Conservation (phyloP, 2,113 vertebrate genomes). For the Oriolus oriolus region DNA sequence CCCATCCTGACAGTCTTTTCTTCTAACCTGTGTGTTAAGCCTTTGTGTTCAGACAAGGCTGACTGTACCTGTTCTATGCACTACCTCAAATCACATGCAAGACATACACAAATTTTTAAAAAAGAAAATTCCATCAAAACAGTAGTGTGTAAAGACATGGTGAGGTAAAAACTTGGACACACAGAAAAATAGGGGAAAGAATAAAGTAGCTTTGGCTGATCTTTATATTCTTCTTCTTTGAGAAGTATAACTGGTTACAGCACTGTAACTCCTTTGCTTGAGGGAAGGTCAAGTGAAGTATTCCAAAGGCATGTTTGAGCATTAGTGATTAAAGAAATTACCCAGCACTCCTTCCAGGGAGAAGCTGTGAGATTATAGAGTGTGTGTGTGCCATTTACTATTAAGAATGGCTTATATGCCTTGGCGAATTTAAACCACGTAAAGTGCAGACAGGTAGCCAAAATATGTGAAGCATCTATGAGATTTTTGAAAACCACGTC, state of each 20-base stretch:
- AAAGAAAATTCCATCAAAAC: background rate
- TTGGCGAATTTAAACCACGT: background rate
- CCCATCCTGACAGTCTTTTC: background rate
- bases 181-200: background rate
- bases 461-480: background rate
- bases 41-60: background rate
- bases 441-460: background rate
- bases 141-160: rapidly evolving
- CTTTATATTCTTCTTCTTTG: background rate
- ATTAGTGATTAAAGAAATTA: background rate
- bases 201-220: background rate
- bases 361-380: background rate
- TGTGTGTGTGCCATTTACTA: rapidly evolving
- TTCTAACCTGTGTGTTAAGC: background rate
- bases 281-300: background rate
- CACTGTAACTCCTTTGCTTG: background rate
- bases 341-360: background rate
- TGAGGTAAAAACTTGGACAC: background rate
- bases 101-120: background rate
- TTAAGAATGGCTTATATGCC: background rate
- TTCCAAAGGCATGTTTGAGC: background rate
- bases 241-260: background rate
- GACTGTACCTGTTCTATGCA: background rate
- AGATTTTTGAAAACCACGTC: background rate
- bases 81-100: background rate